A percentile compares a stretch with the other conserved stretches of the same genome.
Evolutionary conservation across 2,113 vertebrate genomes (phyloP).

Genomic region (Chaetops frenatus): DNA sequence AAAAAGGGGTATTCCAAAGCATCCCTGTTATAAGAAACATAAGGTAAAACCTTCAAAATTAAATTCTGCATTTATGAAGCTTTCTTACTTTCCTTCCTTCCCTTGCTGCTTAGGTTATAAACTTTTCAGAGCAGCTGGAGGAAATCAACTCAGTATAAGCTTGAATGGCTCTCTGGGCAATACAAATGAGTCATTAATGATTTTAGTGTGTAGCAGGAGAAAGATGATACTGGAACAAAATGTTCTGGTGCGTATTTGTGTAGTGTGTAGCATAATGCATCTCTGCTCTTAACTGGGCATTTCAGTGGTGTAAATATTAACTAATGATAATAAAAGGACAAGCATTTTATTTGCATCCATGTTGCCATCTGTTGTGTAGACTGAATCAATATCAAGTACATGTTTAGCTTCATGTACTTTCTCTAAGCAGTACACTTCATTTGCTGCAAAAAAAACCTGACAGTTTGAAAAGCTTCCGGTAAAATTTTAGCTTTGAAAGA

Average conservation of each 20-base stretch:
- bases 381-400: neutral
- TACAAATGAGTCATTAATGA: slow-evolving; percentile 43
- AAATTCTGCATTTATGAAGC: neutral
- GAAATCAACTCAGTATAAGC: neutral
- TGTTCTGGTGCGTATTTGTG: neutral
- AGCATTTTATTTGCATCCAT: slow-evolving; percentile 43
- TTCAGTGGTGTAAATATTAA: slow-evolving; percentile 56
- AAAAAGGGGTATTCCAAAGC: neutral
- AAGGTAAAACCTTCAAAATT: neutral
- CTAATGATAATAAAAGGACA: slow-evolving; percentile 39
- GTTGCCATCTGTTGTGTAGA: slow-evolving; percentile 39
- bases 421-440: neutral
- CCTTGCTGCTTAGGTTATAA: neutral
- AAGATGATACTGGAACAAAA: slow-evolving; percentile 5
- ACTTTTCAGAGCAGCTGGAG: slow-evolving; percentile 16
- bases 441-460: neutral
- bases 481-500: neutral
- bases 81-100: neutral
- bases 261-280: neutral
- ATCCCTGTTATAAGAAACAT: neutral
- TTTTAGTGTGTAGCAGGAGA: slow-evolving; percentile 16
- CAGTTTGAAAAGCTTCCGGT: neutral
- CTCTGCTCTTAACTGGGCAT: slow-evolving; percentile 5
- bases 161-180: slow-evolving; percentile 17
- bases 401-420: slow-evolving; percentile 7